phyloP scores from a whole-genome alignment of 2,113 vertebrate genomes.

The Cephalopterus ornatus region DNA sequence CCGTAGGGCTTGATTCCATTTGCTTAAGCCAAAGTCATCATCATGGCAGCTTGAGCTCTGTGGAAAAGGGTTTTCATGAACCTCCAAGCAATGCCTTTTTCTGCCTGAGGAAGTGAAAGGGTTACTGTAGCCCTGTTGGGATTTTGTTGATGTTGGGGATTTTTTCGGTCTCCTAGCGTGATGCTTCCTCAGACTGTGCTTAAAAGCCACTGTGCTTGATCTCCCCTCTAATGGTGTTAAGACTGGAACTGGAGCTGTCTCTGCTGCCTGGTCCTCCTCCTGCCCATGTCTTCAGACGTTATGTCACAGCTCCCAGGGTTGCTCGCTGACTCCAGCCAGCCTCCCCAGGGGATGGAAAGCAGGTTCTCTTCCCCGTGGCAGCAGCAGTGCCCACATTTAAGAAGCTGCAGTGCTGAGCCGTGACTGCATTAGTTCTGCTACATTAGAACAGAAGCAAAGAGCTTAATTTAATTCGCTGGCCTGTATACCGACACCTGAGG shows the following conservation, averaged over 20 bases:
- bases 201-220: not conserved
- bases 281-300: not conserved
- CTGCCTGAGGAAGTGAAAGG: not conserved
- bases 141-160: not conserved
- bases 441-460: conserved; percentile 61
- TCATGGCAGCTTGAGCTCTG: not conserved
- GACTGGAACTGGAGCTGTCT: conserved; percentile 1
- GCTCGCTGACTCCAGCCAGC: not conserved
- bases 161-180: not conserved
- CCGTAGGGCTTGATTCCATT: not conserved
- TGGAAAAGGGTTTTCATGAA: not conserved
- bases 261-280: not conserved
- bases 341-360: not conserved
- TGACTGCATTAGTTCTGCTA: conserved; percentile 68
- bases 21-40: not conserved
- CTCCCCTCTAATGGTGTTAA: conserved; percentile 25
- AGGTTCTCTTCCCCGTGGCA: conserved; percentile 34
- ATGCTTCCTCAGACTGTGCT: not conserved
- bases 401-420: conserved; percentile 47
- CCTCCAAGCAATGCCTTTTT: not conserved
- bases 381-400: conserved; percentile 37
- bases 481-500: conserved; percentile 55
- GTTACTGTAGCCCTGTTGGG: not conserved
- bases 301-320: conserved; percentile 27
- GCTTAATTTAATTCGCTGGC: conserved; percentile 59